phyloP scores from a whole-genome alignment of 2,113 vertebrate species.

The Alosa alosa region DNA sequence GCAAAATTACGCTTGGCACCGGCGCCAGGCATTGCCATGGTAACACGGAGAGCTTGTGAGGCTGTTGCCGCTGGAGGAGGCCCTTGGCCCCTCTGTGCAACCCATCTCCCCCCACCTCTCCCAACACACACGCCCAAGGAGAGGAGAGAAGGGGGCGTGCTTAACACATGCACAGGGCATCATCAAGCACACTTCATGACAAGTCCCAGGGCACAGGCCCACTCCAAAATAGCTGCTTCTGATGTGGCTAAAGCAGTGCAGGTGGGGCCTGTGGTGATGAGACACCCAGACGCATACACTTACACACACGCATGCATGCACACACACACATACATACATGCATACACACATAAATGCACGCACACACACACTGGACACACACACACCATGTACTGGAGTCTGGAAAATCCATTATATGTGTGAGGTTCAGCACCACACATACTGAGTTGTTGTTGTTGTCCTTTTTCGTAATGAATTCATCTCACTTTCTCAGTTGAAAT shows the following conservation, averaged over 20 bases:
- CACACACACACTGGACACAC: background rate
- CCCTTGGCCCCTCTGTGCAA: background rate
- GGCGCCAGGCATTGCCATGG: background rate
- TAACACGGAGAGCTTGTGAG: background rate
- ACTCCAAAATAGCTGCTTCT: background rate
- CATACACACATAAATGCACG: background rate
- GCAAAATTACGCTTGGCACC: conserved; percentile 10
- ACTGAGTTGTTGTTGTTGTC: no score
- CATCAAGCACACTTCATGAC: background rate
- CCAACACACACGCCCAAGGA: background rate
- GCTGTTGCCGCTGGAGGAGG: background rate
- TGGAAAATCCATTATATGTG: background rate
- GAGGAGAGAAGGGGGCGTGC: background rate
- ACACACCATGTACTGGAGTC: background rate
- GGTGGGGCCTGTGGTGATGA: background rate
- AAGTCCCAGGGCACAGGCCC: background rate
- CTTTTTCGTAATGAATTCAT: background rate
- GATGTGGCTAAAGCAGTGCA: background rate
- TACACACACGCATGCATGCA: background rate
- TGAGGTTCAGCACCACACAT: background rate
- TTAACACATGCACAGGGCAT: conserved; percentile 2
- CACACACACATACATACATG: background rate
- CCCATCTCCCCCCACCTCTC: no score
- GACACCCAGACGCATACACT: background rate
- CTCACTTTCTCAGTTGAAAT: background rate